Evolutionary conservation across 2,797 vertebrate species (phyloP).

Genomic region (Alca torda): DNA sequence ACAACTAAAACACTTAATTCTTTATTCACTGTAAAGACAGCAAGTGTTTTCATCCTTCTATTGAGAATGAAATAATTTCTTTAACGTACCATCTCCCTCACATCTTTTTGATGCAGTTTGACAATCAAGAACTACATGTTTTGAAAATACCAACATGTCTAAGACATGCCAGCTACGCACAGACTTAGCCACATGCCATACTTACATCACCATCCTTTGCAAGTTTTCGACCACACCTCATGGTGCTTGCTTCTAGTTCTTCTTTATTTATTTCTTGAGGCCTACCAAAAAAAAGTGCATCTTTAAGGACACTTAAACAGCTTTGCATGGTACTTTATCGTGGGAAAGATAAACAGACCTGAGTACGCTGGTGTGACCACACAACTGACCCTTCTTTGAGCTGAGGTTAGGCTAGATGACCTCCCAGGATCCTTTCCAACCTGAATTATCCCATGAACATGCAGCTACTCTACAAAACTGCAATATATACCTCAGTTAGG

Average conservation of each 20-base stretch:
- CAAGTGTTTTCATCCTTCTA: not conserved
- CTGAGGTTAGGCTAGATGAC: not conserved
- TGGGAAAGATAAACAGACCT: not conserved
- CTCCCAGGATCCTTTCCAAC: not conserved
- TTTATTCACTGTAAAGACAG: not conserved
- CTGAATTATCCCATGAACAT: not conserved
- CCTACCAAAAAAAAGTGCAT: constrained; percentile 66
- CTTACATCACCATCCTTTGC: constrained; percentile 97
- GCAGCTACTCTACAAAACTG: not conserved
- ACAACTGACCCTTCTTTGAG: not conserved
- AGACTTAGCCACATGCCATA: not conserved
- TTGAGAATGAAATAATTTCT: not conserved
- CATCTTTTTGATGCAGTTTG: not conserved
- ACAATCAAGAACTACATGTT: not conserved
- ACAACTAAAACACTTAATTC: not conserved
- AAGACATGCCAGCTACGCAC: not conserved
- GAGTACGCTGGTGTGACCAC: not conserved
- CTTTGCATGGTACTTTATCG: not conserved
- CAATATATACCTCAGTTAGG: not conserved
- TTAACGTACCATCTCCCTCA: not conserved
- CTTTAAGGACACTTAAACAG: not conserved
- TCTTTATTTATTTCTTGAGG: constrained; percentile 95
- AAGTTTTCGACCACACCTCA: constrained; percentile 96
- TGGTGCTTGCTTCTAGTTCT: constrained; percentile 91
- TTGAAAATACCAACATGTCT: not conserved